A percentile compares a stretch with the other conserved stretches of the same genome.
phyloP scores from a whole-genome alignment of 2,797 vertebrate genomes.

The Miichthys miiuy region DNA sequence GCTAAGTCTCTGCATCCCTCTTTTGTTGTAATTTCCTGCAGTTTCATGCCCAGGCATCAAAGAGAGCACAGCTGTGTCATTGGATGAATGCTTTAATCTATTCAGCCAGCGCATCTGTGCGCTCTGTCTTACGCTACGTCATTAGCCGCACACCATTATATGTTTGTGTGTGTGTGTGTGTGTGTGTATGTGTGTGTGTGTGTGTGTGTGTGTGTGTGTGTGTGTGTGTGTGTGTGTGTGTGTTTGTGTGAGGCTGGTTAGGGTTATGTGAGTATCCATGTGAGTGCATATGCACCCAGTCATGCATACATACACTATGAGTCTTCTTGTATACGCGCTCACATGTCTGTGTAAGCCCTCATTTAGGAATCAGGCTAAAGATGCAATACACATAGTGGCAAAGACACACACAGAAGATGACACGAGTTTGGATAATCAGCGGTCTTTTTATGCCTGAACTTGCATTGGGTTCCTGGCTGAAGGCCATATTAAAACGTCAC shows the following conservation, averaged over 20 bases:
- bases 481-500: slow-evolving; percentile 60
- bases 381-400: slow-evolving; percentile 19
- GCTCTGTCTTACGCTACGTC: slow-evolving; percentile 67
- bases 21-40: slow-evolving; percentile 75
- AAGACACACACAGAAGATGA: slow-evolving; percentile 25
- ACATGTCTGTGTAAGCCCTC: slow-evolving; percentile 20
- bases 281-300: slow-evolving; percentile 31
- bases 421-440: slow-evolving; percentile 45
- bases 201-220: slow-evolving; percentile 20
- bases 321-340: slow-evolving; percentile 15
- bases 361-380: slow-evolving; percentile 33
- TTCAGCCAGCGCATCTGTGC: slow-evolving; percentile 75
- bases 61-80: slow-evolving; percentile 77
- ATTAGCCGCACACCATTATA: slow-evolving; percentile 50
- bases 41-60: slow-evolving; percentile 76
- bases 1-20: slow-evolving; percentile 55
- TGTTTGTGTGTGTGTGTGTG: slow-evolving; percentile 19
- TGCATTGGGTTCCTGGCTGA: slow-evolving; percentile 22
- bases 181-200: slow-evolving; percentile 14
- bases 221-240: slow-evolving; percentile 14
- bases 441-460: slow-evolving; percentile 47
- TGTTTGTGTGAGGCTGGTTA: slow-evolving; percentile 19
- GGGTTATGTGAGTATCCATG: slow-evolving; percentile 31
- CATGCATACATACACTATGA: slow-evolving; percentile 29
- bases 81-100: slow-evolving; percentile 77